Conservation (phyloP, 2,113 vertebrate species). For the Noctilio leporinus region DNA sequence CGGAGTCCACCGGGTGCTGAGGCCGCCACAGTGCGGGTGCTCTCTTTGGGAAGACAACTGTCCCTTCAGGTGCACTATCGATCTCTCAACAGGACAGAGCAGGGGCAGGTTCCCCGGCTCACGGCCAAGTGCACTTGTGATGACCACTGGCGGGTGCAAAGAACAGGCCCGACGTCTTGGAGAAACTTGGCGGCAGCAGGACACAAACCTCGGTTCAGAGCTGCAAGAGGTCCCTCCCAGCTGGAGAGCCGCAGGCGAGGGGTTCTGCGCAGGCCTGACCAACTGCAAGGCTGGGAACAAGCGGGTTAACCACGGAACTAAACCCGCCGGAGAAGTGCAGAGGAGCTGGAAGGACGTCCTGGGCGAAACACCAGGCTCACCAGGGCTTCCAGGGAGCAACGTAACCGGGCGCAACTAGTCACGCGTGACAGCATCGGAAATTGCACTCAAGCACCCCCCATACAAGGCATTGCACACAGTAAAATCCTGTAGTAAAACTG, state of each 20-base stretch:
- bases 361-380: slow-evolving; percentile 38
- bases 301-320: neutral
- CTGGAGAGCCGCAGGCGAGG: neutral
- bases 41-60: neutral
- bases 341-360: slow-evolving; percentile 40
- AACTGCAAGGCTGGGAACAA: neutral
- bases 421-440: neutral
- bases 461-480: slow-evolving; percentile 18
- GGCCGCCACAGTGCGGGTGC: neutral
- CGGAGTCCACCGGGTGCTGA: accelerated
- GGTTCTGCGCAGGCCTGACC: neutral
- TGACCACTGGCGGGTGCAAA: neutral
- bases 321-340: slow-evolving; percentile 20
- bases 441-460: slow-evolving; percentile 34
- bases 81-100: too few species aligned
- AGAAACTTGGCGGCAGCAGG: neutral
- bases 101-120: neutral
- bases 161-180: neutral
- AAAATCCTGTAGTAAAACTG: slow-evolving; percentile 47
- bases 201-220: neutral
- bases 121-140: neutral
- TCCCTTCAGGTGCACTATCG: neutral
- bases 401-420: neutral
- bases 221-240: neutral
- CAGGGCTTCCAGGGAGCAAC: slow-evolving; percentile 30